Evolutionary conservation across 2,797 vertebrate species (phyloP).

Genomic region (Zalophus californianus): DNA sequence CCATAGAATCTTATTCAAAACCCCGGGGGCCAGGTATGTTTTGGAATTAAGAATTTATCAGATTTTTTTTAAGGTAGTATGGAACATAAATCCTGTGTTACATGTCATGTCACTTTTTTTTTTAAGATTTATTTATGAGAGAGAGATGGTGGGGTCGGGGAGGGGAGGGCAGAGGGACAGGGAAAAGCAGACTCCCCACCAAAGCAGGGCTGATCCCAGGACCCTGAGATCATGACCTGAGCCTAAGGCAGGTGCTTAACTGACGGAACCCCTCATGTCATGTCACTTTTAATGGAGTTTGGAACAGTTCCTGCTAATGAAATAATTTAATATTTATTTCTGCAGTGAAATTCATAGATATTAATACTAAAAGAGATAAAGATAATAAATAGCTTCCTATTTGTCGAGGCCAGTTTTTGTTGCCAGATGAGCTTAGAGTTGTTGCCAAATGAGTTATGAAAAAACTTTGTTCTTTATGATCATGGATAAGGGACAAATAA

Average conservation of each 20-base stretch:
- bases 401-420: background rate
- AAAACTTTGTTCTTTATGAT: constrained; percentile 32
- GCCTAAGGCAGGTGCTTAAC: background rate
- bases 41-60: background rate
- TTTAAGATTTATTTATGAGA: background rate
- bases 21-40: background rate
- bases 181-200: background rate
- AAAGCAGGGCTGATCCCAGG: background rate
- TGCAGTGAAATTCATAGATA: background rate
- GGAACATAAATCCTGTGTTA: background rate
- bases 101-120: background rate
- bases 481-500: background rate
- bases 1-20: background rate
- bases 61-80: background rate
- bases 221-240: background rate
- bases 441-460: background rate
- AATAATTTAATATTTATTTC: background rate
- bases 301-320: background rate
- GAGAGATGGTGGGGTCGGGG: background rate
- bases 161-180: background rate
- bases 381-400: background rate
- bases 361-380: background rate
- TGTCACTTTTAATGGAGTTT: background rate
- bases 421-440: constrained; percentile 1
- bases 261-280: background rate